Evolutionary conservation across 2,797 vertebrate species (phyloP).

Genomic region (Argentina silus): DNA sequence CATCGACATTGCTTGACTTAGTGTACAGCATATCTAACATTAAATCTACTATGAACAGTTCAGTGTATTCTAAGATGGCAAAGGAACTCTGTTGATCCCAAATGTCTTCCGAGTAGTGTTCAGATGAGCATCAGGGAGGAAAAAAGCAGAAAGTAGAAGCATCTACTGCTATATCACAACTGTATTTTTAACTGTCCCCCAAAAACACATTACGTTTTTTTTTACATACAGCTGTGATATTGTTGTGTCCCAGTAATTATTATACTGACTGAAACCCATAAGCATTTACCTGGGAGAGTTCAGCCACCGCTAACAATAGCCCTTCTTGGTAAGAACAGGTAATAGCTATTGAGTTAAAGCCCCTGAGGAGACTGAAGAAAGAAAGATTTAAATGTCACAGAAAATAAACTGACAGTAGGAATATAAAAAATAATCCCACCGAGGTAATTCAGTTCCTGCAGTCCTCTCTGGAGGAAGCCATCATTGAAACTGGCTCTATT

Average conservation of each 20-base stretch:
- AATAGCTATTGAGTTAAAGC: slow-evolving; percentile 48
- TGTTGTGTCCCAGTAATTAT: slow-evolving; percentile 15
- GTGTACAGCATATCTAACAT: no score
- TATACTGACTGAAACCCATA: slow-evolving; percentile 20
- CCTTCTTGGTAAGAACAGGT: slow-evolving; percentile 38
- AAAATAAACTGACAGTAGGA: slow-evolving; percentile 56
- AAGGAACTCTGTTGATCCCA: background rate
- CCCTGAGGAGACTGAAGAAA: slow-evolving; percentile 41
- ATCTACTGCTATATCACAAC: no score
- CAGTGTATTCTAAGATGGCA: no score
- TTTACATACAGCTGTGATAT: background rate
- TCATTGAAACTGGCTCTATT: slow-evolving; percentile 64
- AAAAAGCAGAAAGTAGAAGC: no score
- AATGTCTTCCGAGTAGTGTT: background rate
- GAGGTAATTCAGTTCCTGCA: slow-evolving; percentile 47
- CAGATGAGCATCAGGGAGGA: no score
- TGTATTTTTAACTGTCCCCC: no score
- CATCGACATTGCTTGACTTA: no score
- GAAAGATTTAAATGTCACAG: slow-evolving; percentile 61
- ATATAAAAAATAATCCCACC: slow-evolving; percentile 51
- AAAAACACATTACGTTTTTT: no score
- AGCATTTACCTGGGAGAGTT: slow-evolving; percentile 26
- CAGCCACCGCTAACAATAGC: slow-evolving; percentile 29
- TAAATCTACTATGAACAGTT: no score
- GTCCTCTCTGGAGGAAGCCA: slow-evolving; percentile 57